Conservation (phyloP, 2,113 vertebrate genomes). For the Phrynosoma platyrhinos region DNA sequence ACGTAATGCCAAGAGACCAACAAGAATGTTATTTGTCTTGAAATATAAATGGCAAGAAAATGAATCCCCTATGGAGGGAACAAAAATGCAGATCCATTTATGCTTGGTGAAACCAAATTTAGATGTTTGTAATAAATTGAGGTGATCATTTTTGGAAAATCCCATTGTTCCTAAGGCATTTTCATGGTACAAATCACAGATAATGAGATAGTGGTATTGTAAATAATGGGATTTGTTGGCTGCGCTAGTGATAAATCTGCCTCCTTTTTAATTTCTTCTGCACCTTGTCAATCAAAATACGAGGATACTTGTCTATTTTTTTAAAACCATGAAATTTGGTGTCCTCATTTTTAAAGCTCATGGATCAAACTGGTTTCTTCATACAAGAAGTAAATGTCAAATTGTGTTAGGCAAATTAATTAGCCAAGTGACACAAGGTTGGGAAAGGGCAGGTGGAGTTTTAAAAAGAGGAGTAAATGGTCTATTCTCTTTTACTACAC, state of each 20-base stretch:
- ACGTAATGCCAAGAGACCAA: background rate
- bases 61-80: background rate
- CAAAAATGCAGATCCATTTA: background rate
- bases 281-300: background rate
- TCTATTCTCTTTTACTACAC: conserved; percentile 27
- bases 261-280: background rate
- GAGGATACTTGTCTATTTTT: background rate
- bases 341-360: background rate
- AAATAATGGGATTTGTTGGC: background rate
- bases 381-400: conserved; percentile 7
- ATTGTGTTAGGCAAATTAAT: conserved; percentile 1
- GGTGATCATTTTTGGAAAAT: background rate
- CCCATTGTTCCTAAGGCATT: background rate
- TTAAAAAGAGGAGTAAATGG: conserved; percentile 7
- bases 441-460: background rate
- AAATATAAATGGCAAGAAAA: background rate
- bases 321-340: background rate
- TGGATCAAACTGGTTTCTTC: background rate
- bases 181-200: background rate
- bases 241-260: background rate
- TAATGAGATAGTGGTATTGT: too few relatives aligned
- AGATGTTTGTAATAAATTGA: background rate
- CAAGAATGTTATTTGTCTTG: background rate
- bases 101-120: background rate
- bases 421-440: conserved; percentile 1